Conservation (phyloP, 23 tunicate genomes). For the Trididemnum miniatum region DNA sequence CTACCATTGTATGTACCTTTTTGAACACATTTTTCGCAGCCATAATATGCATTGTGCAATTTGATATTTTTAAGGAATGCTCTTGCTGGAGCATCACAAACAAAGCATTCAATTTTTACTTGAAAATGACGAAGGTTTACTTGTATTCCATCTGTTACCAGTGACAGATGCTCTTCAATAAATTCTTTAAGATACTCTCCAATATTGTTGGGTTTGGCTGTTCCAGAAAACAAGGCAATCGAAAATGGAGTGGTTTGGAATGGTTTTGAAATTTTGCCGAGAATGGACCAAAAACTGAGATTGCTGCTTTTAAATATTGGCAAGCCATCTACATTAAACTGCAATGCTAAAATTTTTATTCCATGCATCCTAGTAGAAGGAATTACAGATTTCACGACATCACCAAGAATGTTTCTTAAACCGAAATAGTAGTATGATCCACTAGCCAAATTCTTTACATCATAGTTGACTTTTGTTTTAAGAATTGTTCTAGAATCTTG, state of each 20-base stretch:
- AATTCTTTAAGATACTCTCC: constrained; percentile 41
- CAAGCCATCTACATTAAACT: constrained; percentile 53
- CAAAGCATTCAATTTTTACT: constrained; percentile 17
- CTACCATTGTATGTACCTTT: constrained; percentile 30
- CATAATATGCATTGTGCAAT: constrained; percentile 36
- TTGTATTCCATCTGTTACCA: constrained; percentile 7
- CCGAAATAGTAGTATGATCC: constrained; percentile 49
- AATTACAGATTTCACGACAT: not conserved
- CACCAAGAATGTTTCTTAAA: not conserved
- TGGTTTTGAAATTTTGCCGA: constrained; percentile 17
- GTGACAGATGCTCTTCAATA: constrained; percentile 28
- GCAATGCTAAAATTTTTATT: constrained; percentile 25
- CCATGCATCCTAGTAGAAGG: not conserved
- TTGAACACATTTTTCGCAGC: constrained; percentile 47
- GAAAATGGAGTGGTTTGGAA: constrained; percentile 26
- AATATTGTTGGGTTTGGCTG: constrained; percentile 34
- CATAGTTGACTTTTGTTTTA: constrained; percentile 1
- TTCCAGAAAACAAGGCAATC: constrained; percentile 40
- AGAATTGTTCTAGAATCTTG: constrained; percentile 14
- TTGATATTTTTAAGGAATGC: constrained; percentile 36
- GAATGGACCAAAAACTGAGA: constrained; percentile 47
- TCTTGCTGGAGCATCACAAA: constrained; percentile 63
- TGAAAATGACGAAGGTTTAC: not conserved
- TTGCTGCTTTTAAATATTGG: constrained; percentile 48
- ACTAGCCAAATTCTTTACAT: not conserved